phyloP scores from a whole-genome alignment of 2,113 vertebrate species.

The Ctenomys sociabilis region DNA sequence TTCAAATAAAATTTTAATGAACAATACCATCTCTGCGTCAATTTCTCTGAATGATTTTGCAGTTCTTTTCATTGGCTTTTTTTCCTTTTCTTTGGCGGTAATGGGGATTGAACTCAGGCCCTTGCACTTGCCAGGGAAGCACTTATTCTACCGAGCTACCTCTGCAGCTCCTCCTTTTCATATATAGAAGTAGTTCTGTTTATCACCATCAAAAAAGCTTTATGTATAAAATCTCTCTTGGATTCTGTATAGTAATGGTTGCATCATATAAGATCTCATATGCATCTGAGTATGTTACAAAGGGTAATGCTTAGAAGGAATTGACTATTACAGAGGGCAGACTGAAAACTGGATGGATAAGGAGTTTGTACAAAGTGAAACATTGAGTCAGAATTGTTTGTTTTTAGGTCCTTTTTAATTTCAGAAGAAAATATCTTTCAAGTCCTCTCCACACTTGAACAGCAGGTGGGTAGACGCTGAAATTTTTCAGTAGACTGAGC shows the following conservation, averaged over 20 bases:
- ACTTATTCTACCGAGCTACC: too few relatives aligned
- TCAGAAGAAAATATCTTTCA: slow-evolving; percentile 57
- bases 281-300: slow-evolving; percentile 17
- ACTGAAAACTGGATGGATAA: accelerated
- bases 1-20: background rate
- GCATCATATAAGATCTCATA: background rate
- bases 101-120: too few relatives aligned
- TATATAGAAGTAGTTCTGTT: background rate
- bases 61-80: background rate
- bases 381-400: background rate
- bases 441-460: slow-evolving; percentile 65
- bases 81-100: too few relatives aligned
- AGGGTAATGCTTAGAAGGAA: background rate
- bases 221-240: background rate
- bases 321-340: background rate
- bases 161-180: too few relatives aligned
- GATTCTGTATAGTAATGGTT: background rate
- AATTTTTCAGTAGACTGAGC: slow-evolving; percentile 70
- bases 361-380: background rate
- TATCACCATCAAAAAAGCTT: background rate
- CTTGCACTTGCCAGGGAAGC: too few relatives aligned
- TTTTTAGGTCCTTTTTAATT: slow-evolving; percentile 62
- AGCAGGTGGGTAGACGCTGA: slow-evolving; percentile 67
- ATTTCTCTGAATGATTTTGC: background rate
- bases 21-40: background rate